Evolutionary conservation across 2,797 vertebrate genomes (phyloP).

Genomic region (Typhlichthys eigenmanni): DNA sequence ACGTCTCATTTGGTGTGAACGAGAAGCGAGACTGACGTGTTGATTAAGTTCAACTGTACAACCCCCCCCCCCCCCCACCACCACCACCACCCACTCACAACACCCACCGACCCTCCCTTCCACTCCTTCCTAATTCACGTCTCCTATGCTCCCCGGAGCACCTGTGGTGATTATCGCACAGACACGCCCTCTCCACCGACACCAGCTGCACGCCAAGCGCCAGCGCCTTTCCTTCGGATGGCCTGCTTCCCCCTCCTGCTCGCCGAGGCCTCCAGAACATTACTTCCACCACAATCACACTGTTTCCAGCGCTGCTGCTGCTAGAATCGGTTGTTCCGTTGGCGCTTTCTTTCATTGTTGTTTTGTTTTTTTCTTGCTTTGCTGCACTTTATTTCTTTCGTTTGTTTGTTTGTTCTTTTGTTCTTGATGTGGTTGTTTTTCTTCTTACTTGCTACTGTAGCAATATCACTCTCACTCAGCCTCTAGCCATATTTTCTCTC

Average conservation of each 20-base stretch:
- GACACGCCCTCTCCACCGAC: conserved; percentile 14
- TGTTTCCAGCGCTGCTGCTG: no score
- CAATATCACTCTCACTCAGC: neutral
- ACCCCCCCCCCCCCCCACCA: no score
- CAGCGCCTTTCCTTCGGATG: neutral
- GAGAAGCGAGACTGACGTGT: neutral
- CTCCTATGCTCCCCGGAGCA: conserved; percentile 30
- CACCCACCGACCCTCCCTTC: no score
- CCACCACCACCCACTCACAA: no score
- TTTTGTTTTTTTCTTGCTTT: no score
- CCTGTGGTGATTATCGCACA: conserved; percentile 33
- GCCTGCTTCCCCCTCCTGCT: neutral
- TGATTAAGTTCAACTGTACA: neutral
- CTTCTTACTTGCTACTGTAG: neutral
- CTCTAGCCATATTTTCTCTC: neutral
- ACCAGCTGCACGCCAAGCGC: conserved; percentile 12
- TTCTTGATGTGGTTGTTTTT: neutral
- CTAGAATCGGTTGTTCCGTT: no score
- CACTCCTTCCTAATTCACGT: neutral
- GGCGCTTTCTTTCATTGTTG: neutral
- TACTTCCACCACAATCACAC: no score
- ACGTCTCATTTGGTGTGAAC: neutral
- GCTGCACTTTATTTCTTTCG: neutral
- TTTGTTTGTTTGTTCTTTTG: neutral
- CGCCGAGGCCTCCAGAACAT: no score